Evolutionary conservation across 2,797 vertebrate species (phyloP).

Genomic region (Hapalemur alaotrensis): DNA sequence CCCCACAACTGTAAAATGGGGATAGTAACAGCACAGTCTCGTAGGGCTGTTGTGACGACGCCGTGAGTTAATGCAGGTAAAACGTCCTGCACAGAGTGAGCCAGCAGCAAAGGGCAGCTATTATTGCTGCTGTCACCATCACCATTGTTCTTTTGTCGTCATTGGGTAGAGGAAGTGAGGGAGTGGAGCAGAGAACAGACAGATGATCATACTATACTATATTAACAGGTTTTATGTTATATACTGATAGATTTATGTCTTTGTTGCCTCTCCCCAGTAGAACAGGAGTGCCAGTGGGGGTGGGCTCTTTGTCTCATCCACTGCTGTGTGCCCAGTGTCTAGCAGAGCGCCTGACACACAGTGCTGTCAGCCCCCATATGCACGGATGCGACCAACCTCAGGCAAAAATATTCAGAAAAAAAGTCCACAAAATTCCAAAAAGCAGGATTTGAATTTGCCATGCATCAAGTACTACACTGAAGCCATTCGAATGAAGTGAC

Average conservation of each 20-base stretch:
- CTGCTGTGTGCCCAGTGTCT: not conserved
- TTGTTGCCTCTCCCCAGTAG: not conserved
- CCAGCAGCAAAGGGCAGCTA: not conserved
- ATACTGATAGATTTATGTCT: not conserved
- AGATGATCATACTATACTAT: not conserved
- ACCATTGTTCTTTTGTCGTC: accelerated
- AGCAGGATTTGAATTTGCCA: not conserved
- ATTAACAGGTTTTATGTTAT: not conserved
- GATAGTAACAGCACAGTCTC: not conserved
- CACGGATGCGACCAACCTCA: not conserved
- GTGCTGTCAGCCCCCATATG: not conserved
- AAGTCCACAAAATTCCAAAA: not conserved
- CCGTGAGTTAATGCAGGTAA: not conserved
- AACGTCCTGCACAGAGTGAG: not conserved
- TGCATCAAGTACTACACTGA: not conserved
- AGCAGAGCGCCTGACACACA: not conserved
- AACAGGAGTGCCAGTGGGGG: not conserved
- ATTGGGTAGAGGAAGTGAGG: not conserved
- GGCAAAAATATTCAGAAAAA: not conserved
- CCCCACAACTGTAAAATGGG: not conserved
- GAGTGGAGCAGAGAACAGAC: not conserved
- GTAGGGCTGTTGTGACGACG: not conserved
- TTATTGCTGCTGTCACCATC: not conserved
- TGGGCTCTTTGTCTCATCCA: not conserved
- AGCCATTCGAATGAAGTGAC: not conserved